These are phyloP conservation scores for Chlorops oryzae DNA, from an alignment of 1,140 invertebrate genomes.

Conservation along the genomic window DNA sequence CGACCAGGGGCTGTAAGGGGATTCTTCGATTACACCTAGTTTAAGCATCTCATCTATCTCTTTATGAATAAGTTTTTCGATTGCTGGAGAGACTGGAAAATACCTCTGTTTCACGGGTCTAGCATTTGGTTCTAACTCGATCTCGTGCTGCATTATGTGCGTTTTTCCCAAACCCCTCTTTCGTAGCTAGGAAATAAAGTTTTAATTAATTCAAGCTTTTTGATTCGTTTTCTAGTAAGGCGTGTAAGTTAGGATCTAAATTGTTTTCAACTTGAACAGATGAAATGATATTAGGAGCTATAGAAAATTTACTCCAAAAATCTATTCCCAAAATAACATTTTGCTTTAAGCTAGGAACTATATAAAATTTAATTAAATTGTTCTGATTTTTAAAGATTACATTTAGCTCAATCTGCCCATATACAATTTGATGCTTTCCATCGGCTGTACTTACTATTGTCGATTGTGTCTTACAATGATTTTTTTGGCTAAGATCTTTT, in stretches of 20 bases:
- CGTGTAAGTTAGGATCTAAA: not conserved
- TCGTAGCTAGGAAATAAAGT: constrained; percentile 5
- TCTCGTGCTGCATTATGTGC: constrained; percentile 20
- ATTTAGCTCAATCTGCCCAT: not conserved
- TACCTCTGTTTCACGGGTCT: not conserved
- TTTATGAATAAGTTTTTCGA: constrained; percentile 18
- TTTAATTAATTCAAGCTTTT: not conserved
- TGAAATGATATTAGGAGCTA: not conserved
- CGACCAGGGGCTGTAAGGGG: constrained; percentile 1
- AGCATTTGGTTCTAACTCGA: constrained; percentile 5
- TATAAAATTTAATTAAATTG: not conserved
- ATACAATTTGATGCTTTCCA: not conserved
- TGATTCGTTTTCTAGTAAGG: not conserved
- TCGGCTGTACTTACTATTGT: not conserved
- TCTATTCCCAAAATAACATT: not conserved
- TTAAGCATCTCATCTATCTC: constrained; percentile 24
- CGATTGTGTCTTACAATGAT: not conserved
- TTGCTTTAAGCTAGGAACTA: not conserved
- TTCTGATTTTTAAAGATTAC: not conserved
- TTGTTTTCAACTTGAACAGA: not conserved
- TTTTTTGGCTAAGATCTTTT: not conserved
- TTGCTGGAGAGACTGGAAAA: constrained; percentile 10
- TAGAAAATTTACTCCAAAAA: not conserved
- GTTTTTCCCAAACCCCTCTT: constrained; percentile 21
- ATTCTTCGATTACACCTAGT: constrained; percentile 19